phyloP scores from a whole-genome alignment of 1,140 invertebrate species.

The Sinonovacula constricta region DNA sequence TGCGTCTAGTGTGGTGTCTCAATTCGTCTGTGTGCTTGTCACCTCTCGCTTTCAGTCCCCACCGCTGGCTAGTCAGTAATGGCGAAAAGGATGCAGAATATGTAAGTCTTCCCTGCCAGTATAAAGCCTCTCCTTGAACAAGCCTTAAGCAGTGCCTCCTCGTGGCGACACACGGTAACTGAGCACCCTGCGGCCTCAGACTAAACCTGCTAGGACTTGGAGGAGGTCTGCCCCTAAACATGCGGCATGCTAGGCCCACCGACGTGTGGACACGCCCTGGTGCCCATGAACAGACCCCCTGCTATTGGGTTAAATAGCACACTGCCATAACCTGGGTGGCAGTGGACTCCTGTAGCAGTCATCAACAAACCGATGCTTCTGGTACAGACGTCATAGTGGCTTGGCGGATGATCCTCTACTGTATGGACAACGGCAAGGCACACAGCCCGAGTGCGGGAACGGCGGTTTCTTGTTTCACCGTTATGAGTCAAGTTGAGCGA shows the following conservation, averaged over 20 bases:
- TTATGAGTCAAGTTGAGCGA: slow-evolving; percentile 17
- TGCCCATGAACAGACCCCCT: no score
- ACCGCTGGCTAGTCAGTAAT: background rate
- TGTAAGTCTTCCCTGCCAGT: slow-evolving; percentile 19
- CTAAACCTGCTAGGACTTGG: no score
- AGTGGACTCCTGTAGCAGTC: slow-evolving; percentile 4
- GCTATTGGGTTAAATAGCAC: no score
- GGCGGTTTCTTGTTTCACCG: background rate
- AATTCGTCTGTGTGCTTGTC: slow-evolving; percentile 29
- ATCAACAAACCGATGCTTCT: background rate
- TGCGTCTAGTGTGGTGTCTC: no score
- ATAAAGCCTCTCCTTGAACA: slow-evolving; percentile 17
- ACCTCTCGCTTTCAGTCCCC: slow-evolving; percentile 7
- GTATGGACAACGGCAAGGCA: slow-evolving; percentile 21
- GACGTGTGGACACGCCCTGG: no score
- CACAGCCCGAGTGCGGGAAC: slow-evolving; percentile 16
- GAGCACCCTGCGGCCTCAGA: no score
- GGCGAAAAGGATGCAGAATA: slow-evolving; percentile 18
- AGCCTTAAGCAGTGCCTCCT: background rate
- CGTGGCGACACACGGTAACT: no score
- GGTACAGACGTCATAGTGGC: background rate
- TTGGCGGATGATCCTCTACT: background rate
- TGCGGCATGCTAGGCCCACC: no score
- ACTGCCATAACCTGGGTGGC: slow-evolving; percentile 3
- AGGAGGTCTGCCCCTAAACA: no score